These are phyloP conservation scores for Criorhina ranunculi DNA, from an alignment of 2,888 invertebrate genomes.

Conservation along the genomic window DNA sequence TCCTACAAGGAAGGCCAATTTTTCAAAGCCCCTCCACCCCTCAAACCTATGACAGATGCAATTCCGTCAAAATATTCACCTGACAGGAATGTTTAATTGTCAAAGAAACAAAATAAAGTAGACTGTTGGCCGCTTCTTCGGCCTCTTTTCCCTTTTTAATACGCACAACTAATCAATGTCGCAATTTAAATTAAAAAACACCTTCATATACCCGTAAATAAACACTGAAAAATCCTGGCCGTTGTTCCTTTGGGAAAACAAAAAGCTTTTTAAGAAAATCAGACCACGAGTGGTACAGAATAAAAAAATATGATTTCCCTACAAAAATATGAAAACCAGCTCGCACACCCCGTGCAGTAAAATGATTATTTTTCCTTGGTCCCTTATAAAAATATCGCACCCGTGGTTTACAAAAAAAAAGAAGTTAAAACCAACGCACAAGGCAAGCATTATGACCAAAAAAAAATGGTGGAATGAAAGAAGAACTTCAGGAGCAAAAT, in stretches of 20 bases:
- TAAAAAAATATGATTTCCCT: conserved; percentile 40
- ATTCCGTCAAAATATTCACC: conserved; percentile 18
- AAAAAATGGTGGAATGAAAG: conserved; percentile 41
- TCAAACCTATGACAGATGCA: conserved; percentile 20
- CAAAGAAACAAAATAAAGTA: conserved; percentile 23
- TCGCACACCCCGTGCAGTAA: conserved; percentile 52
- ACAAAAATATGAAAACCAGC: conserved; percentile 41
- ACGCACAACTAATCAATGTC: conserved; percentile 69
- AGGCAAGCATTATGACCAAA: conserved; percentile 44
- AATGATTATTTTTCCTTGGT: conserved; percentile 54
- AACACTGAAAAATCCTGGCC: conserved; percentile 35
- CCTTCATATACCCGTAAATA: conserved; percentile 30
- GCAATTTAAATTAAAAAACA: conserved; percentile 67
- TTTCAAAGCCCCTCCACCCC: not conserved
- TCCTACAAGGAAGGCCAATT: too few relatives aligned
- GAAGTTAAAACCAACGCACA: conserved; percentile 67
- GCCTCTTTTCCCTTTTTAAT: conserved; percentile 37
- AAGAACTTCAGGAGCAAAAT: conserved; percentile 50
- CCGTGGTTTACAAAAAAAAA: conserved; percentile 66
- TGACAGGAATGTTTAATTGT: conserved; percentile 34
- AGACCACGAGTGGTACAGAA: conserved; percentile 33
- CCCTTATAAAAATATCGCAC: conserved; percentile 48
- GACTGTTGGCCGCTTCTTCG: not conserved
- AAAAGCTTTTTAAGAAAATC: conserved; percentile 36
- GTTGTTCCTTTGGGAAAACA: conserved; percentile 55